phyloP scores from a whole-genome alignment of 2,888 invertebrate genomes.

The Cacoxenus indagator region DNA sequence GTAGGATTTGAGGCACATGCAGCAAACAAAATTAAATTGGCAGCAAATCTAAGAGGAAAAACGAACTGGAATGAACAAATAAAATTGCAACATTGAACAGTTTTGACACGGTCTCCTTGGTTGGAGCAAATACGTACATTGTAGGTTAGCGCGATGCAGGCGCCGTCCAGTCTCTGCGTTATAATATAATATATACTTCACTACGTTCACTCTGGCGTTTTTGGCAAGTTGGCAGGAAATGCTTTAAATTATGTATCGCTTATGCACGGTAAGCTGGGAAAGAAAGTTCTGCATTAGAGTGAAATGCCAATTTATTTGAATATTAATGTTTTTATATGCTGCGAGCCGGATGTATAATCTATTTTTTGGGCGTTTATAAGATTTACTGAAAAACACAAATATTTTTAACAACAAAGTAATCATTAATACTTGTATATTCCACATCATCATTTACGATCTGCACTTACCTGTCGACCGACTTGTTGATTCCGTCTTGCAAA shows the following conservation, averaged over 20 bases:
- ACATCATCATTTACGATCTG: no score
- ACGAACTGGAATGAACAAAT: constrained; percentile 18
- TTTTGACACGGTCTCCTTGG: constrained; percentile 60
- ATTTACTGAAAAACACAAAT: no score
- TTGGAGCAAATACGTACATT: not conserved
- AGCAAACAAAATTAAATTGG: constrained; percentile 67
- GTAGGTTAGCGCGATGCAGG: constrained; percentile 33
- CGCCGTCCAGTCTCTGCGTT: constrained; percentile 58
- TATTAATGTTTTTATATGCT: no score
- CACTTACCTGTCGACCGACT: no score
- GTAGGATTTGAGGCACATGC: constrained; percentile 47
- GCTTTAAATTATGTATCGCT: constrained; percentile 62
- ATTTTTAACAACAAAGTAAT: no score
- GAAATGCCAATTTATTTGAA: no score
- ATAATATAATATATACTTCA: constrained; percentile 60
- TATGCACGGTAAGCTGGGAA: constrained; percentile 42
- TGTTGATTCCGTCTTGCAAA: no score
- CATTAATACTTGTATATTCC: no score
- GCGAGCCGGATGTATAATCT: no score
- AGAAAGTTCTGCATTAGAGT: not conserved
- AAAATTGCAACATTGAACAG: constrained; percentile 55
- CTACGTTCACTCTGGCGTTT: constrained; percentile 19
- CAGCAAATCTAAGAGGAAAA: constrained; percentile 57
- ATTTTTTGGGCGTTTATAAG: no score
- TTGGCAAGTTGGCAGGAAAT: constrained; percentile 63